phyloP scores from a whole-genome alignment of 2,797 vertebrate species.

The Cottoperca gobio region DNA sequence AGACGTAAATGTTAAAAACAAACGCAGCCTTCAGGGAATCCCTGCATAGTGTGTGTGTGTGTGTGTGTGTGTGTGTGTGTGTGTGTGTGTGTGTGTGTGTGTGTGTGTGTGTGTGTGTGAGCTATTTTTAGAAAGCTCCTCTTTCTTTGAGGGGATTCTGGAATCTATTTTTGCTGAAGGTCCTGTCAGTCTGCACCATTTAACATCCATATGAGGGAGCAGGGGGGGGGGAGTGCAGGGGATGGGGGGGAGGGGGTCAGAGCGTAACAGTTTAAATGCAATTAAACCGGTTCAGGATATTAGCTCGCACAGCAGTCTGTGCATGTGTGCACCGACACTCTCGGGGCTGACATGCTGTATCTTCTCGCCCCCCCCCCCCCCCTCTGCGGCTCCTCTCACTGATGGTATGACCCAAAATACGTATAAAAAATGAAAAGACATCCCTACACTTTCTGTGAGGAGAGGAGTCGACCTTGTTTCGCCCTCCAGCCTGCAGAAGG shows the following conservation, averaged over 20 bases:
- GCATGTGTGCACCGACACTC: not conserved
- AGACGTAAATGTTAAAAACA: not conserved
- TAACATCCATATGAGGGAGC: slow-evolving; percentile 10
- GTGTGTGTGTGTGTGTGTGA: slow-evolving; percentile 16
- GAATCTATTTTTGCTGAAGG: slow-evolving; percentile 82
- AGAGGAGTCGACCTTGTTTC: slow-evolving; percentile 23
- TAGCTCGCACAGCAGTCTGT: not conserved
- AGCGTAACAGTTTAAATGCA: not conserved
- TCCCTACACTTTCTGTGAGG: not conserved
- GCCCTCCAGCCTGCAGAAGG: slow-evolving; percentile 25
- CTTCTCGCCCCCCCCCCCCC: not conserved
- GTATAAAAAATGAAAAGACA: slow-evolving; percentile 27
- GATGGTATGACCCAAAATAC: slow-evolving; percentile 54
- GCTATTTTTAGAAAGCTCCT: slow-evolving; percentile 84
- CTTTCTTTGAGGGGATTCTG: slow-evolving; percentile 82
- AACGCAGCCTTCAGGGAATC: slow-evolving; percentile 72
- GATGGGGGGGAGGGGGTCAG: too few species aligned
- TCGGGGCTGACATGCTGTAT: not conserved
- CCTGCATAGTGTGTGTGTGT: slow-evolving; percentile 46
- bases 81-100: slow-evolving; percentile 27
- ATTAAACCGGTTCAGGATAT: not conserved
- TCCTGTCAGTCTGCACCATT: slow-evolving; percentile 71
- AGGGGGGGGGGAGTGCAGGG: not conserved
- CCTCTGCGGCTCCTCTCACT: not conserved
- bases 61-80: slow-evolving; percentile 26